Percentiles rank a stretch among this genome's conserved stretches.
phyloP scores from a whole-genome alignment of 1,140 invertebrate species.

The Drosophila arawakana region DNA sequence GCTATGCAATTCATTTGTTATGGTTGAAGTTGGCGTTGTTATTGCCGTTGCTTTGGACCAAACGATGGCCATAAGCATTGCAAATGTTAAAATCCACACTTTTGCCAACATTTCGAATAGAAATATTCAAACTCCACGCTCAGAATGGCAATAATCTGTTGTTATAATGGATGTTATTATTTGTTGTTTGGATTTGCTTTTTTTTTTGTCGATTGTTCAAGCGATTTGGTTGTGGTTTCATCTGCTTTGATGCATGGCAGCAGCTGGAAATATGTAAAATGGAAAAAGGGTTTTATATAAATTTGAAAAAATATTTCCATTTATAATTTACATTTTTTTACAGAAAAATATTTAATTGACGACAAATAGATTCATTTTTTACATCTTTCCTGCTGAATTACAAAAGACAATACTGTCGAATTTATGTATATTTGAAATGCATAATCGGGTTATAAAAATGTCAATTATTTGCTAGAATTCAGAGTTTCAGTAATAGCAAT shows the following conservation, averaged over 20 bases:
- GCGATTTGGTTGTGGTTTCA: background rate
- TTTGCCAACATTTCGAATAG: constrained; percentile 49
- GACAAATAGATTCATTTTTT: background rate
- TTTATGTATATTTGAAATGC: background rate
- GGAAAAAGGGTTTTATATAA: constrained; percentile 19
- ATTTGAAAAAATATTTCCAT: constrained; percentile 1
- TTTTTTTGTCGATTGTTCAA: constrained; percentile 2
- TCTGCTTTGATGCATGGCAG: constrained; percentile 43
- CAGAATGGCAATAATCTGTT: constrained; percentile 27
- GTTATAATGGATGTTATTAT: constrained; percentile 21
- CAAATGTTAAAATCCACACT: constrained; percentile 77
- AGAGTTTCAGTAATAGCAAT: background rate
- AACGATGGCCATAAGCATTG: constrained; percentile 56
- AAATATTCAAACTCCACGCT: background rate
- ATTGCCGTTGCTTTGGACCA: constrained; percentile 29
- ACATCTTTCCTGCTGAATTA: background rate
- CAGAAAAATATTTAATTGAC: background rate
- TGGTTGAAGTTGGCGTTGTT: constrained; percentile 34
- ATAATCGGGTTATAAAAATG: background rate
- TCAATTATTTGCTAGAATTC: background rate
- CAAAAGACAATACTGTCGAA: background rate
- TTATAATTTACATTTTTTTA: background rate
- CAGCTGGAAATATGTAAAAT: constrained; percentile 21
- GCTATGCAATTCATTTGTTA: constrained; percentile 63
- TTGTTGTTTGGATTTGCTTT: constrained; percentile 24